Conservation (phyloP, 2,113 vertebrate genomes). For the Opisthocomus hoazin region DNA sequence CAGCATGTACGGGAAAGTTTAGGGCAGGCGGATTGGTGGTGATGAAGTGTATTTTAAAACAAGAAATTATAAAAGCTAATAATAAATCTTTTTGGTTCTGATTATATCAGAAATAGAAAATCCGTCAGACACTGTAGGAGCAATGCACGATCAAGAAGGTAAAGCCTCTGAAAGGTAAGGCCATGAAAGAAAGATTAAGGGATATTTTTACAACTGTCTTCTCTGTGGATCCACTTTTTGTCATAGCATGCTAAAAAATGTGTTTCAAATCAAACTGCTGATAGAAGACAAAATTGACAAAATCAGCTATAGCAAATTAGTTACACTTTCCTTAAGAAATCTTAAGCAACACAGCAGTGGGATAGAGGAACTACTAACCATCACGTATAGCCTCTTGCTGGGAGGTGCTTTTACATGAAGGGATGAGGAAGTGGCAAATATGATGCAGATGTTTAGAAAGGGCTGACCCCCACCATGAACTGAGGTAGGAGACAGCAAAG, state of each 20-base stretch:
- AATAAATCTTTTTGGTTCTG: neutral
- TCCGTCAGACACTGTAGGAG: neutral
- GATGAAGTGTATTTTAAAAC: neutral
- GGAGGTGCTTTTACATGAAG: neutral
- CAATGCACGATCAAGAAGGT: neutral
- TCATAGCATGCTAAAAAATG: neutral
- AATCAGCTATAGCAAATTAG: neutral
- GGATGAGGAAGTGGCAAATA: neutral
- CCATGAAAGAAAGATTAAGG: neutral
- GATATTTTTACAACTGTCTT: neutral
- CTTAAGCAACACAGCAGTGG: neutral
- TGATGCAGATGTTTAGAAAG: neutral
- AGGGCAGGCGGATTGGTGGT: neutral
- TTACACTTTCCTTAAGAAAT: neutral
- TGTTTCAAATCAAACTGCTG: neutral
- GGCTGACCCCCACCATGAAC: accelerated
- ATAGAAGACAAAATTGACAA: neutral
- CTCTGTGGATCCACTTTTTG: neutral
- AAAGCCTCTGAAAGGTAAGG: neutral
- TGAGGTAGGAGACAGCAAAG: neutral
- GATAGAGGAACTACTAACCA: neutral
- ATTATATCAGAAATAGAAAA: neutral
- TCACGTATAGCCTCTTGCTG: neutral
- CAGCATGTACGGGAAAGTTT: neutral
- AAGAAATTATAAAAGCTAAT: neutral